These are phyloP conservation scores for Alectura lathami DNA, from an alignment of 2,113 vertebrate genomes.

Conservation along the genomic window DNA sequence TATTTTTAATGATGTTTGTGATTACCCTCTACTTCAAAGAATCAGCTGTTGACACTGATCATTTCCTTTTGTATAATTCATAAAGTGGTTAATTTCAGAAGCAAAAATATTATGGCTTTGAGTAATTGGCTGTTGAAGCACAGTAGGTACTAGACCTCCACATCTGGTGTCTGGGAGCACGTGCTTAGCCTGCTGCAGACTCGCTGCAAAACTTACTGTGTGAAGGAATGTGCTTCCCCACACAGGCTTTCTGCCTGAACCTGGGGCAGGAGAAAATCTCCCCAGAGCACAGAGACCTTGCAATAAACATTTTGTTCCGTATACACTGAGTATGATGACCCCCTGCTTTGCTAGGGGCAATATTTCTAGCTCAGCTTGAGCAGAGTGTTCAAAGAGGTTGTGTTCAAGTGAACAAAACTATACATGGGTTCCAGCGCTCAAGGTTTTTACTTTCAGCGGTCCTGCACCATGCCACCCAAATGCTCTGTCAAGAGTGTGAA, in stretches of 20 bases:
- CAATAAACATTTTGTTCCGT: rapidly evolving
- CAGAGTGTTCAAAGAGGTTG: rapidly evolving
- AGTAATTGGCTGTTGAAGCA: constrained; percentile 42
- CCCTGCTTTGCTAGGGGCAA: background rate
- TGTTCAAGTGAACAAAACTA: rapidly evolving
- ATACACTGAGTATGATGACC: rapidly evolving
- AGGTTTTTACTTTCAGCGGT: too few relatives aligned
- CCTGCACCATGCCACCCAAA: background rate
- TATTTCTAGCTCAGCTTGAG: rapidly evolving
- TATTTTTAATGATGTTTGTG: constrained; percentile 48
- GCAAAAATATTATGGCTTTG: constrained; percentile 21
- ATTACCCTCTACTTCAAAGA: constrained; percentile 39
- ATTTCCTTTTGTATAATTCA: constrained; percentile 54
- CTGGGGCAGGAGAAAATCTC: background rate
- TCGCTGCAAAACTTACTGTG: rapidly evolving
- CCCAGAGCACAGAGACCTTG: rapidly evolving
- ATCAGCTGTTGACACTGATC: constrained; percentile 38
- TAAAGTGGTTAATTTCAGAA: constrained; percentile 51
- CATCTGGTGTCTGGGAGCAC: background rate
- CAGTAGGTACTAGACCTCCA: background rate
- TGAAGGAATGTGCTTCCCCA: background rate
- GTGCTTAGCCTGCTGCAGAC: background rate
- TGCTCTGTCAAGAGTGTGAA: rapidly evolving
- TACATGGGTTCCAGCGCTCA: rapidly evolving
- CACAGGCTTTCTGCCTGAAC: rapidly evolving